Conservation (phyloP, 2,797 vertebrate genomes). For the Oophaga sylvatica region DNA sequence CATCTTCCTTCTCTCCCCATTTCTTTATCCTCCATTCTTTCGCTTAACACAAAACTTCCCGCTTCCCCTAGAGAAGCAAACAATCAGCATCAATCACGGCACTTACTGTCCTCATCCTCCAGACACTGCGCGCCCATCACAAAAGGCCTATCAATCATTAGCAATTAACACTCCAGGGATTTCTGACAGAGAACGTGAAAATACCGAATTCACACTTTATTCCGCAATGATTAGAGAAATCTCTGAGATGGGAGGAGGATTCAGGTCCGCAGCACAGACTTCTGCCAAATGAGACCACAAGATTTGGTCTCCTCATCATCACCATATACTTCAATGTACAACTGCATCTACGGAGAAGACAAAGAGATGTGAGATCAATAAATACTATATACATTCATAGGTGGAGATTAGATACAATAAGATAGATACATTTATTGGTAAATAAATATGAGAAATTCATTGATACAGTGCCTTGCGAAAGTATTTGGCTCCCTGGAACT, state of each 20-base stretch:
- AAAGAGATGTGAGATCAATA: too few relatives aligned
- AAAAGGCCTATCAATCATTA: conserved; percentile 53
- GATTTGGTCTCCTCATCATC: too few relatives aligned
- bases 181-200: conserved; percentile 33
- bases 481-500: too few relatives aligned
- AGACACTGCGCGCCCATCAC: conserved; percentile 38
- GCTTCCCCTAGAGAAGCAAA: conserved; percentile 32
- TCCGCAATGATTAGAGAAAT: not conserved
- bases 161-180: conserved; percentile 50
- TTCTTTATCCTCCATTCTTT: not conserved
- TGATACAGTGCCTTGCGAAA: too few relatives aligned
- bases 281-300: not conserved
- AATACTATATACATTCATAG: too few relatives aligned
- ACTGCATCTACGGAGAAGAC: too few relatives aligned
- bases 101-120: conserved; percentile 44
- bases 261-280: not conserved
- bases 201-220: conserved; percentile 10
- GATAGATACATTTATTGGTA: too few relatives aligned
- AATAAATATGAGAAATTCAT: too few relatives aligned
- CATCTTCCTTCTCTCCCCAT: not conserved
- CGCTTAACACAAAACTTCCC: conserved; percentile 28
- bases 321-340: too few relatives aligned
- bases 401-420: too few relatives aligned
- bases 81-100: conserved; percentile 41
- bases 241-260: not conserved